A percentile compares a stretch with the other conserved stretches of the same genome.
These are phyloP conservation scores for Tenebrio molitor DNA, from an alignment of 1,140 invertebrate genomes.

Conservation along the genomic window DNA sequence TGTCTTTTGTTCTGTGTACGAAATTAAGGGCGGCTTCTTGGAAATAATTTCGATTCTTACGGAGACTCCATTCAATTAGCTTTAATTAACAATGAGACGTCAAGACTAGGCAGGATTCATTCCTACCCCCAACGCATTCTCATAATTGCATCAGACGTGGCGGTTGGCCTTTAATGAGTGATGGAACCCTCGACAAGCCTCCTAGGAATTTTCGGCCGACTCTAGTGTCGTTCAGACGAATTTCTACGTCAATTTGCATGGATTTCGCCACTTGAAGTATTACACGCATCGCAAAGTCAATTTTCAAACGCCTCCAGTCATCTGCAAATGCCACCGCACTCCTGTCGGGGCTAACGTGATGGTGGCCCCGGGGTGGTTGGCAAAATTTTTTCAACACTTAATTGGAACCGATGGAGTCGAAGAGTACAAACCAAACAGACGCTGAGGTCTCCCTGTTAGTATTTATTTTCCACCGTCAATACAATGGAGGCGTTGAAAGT, in stretches of 20 bases:
- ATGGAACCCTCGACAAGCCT: slow-evolving; percentile 31
- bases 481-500: not conserved
- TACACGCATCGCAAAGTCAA: slow-evolving; percentile 41
- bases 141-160: slow-evolving; percentile 42
- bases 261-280: slow-evolving; percentile 20
- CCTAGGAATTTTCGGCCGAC: slow-evolving; percentile 3
- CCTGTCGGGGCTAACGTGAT: not conserved
- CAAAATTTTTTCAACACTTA: not conserved
- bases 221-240: slow-evolving; percentile 22
- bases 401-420: not conserved
- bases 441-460: too few relatives aligned
- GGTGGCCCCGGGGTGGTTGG: not conserved
- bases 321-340: slow-evolving; percentile 4
- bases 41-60: slow-evolving; percentile 33
- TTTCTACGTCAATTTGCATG: slow-evolving; percentile 42
- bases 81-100: slow-evolving; percentile 33
- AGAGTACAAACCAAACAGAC: not conserved
- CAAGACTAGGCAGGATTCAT: slow-evolving; percentile 18
- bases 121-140: slow-evolving; percentile 22
- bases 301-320: slow-evolving; percentile 20
- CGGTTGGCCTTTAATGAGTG: slow-evolving; percentile 43
- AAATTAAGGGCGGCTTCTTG: slow-evolving; percentile 7
- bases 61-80: slow-evolving; percentile 11
- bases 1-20: slow-evolving; percentile 5
- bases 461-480: not conserved